A percentile compares a stretch with the other conserved stretches of the same genome.
phyloP scores from a whole-genome alignment of 1,140 invertebrate genomes.

The Acromyrmex echinatior region DNA sequence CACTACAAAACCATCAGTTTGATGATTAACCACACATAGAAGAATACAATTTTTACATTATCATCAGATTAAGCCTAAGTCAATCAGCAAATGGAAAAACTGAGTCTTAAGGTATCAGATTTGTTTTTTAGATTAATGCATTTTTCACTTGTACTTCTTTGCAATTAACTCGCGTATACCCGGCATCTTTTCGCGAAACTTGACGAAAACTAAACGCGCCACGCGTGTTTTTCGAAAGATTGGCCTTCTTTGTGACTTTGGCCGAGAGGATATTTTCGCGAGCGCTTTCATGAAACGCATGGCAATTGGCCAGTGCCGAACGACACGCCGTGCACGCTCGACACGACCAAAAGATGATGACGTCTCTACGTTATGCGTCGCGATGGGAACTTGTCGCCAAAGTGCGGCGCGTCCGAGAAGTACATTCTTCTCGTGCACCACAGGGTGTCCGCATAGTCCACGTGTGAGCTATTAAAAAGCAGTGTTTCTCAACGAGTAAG shows the following conservation, averaged over 20 bases:
- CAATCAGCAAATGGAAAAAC: no score
- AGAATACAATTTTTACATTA: no score
- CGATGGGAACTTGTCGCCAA: constrained; percentile 15
- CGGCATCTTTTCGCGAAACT: constrained; percentile 6
- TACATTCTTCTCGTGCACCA: constrained; percentile 20
- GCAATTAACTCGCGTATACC: constrained; percentile 2
- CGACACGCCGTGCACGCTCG: not conserved
- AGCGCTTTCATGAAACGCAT: constrained; percentile 52
- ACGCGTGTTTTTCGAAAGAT: constrained; percentile 65
- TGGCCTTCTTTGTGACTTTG: constrained; percentile 72
- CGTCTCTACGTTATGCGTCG: not conserved
- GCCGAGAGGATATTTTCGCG: constrained; percentile 74
- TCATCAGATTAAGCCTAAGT: no score
- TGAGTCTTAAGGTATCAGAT: no score
- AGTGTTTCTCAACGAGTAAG: constrained; percentile 41
- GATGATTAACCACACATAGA: no score
- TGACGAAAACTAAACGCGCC: constrained; percentile 19
- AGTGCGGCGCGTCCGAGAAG: constrained; percentile 1
- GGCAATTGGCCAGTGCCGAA: constrained; percentile 74
- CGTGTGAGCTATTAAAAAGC: constrained; percentile 47
- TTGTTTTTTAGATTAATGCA: not conserved
- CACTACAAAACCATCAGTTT: no score
- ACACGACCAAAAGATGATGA: constrained; percentile 13
- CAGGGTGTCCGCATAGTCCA: constrained; percentile 40
- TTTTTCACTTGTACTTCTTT: not conserved